Conservation (phyloP, 2,888 invertebrate species). For the Harpalus rufipes region DNA sequence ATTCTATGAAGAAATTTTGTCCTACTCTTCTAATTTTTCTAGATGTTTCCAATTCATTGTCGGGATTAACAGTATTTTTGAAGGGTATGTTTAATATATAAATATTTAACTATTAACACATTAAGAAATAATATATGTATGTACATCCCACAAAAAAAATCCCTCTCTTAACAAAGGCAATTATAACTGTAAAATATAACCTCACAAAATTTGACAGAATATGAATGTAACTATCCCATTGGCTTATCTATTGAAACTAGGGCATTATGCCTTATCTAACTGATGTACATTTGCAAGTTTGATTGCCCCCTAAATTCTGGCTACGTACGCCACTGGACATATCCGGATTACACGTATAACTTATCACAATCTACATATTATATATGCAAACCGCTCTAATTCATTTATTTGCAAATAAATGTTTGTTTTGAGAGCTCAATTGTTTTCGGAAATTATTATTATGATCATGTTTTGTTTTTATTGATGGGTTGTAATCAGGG, state of each 20-base stretch:
- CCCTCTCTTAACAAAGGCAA: neutral
- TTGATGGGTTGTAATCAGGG: slow-evolving; percentile 1
- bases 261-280: slow-evolving; percentile 28
- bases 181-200: neutral
- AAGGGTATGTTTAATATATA: too few relatives aligned
- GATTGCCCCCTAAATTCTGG: slow-evolving; percentile 27
- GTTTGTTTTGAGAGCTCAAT: slow-evolving; percentile 2
- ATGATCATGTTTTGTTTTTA: neutral
- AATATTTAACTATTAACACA: too few relatives aligned
- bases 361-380: slow-evolving; percentile 8
- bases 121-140: too few relatives aligned
- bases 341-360: slow-evolving; percentile 17
- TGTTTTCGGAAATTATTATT: neutral
- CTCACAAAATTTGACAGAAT: slow-evolving; percentile 2
- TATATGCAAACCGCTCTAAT: neutral
- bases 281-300: slow-evolving; percentile 39
- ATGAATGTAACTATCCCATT: slow-evolving; percentile 12
- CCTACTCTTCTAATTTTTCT: too few relatives aligned
- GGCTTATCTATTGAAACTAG: slow-evolving; percentile 40
- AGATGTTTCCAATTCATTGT: too few relatives aligned
- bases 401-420: slow-evolving; percentile 1
- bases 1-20: too few relatives aligned
- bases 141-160: too few relatives aligned
- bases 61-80: too few relatives aligned
- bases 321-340: slow-evolving; percentile 15